A percentile compares a stretch with the other conserved stretches of the same genome.
Conservation (phyloP, 2,113 vertebrate genomes). For the Ramphastos sulfuratus region DNA sequence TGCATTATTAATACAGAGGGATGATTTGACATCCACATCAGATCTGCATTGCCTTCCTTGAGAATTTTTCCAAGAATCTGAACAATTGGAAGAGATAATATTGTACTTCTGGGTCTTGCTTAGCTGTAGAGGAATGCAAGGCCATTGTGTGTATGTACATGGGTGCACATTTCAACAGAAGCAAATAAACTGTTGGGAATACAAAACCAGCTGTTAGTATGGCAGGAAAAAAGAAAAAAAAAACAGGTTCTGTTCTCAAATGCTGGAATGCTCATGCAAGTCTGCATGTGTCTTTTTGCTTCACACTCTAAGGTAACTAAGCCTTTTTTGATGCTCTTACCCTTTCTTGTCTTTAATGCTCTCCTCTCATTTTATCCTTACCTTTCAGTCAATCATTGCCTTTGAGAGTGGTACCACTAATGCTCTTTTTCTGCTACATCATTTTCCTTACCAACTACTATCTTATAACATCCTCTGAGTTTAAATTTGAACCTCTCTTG, state of each 20-base stretch:
- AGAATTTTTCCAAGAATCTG: conserved; percentile 21
- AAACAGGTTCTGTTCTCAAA: not conserved
- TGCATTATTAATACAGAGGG: conserved; percentile 15
- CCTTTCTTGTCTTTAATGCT: not conserved
- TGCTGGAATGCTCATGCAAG: not conserved
- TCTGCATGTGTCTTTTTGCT: not conserved
- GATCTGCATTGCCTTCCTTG: not conserved
- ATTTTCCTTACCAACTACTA: not conserved
- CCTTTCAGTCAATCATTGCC: not conserved
- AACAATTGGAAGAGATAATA: not conserved
- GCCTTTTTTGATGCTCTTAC: not conserved
- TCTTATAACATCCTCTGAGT: not conserved
- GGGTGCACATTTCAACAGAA: not conserved
- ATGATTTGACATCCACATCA: conserved; percentile 25
- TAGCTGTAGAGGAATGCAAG: not conserved
- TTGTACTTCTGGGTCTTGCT: not conserved
- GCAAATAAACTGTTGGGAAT: not conserved
- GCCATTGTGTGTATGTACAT: not conserved
- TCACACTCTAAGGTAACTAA: not conserved
- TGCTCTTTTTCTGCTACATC: not conserved
- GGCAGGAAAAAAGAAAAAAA: not conserved
- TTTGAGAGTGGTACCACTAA: conserved; percentile 15
- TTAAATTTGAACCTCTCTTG: not conserved
- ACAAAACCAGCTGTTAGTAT: not conserved
- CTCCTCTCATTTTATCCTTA: not conserved